These are phyloP conservation scores for Watersipora subatra DNA, from an alignment of 1,140 invertebrate species.

Conservation along the genomic window DNA sequence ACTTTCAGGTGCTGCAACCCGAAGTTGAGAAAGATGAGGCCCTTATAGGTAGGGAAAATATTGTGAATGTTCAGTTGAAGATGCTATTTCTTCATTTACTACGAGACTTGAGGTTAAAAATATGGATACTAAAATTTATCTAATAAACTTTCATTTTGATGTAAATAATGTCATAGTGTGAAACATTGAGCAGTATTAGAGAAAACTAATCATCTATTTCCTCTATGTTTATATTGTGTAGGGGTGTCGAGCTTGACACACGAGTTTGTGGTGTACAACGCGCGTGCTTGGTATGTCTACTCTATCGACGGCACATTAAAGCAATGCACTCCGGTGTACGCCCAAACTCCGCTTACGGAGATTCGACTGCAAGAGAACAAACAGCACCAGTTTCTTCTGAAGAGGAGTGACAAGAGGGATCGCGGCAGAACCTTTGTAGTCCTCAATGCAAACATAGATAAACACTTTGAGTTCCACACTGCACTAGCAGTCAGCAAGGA, in stretches of 20 bases:
- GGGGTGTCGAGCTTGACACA: constrained; percentile 16
- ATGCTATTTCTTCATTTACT: no score
- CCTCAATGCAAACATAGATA: constrained; percentile 31
- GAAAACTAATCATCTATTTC: no score
- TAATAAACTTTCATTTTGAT: no score
- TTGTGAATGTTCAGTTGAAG: no score
- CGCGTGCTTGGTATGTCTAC: constrained; percentile 27
- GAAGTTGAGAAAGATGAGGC: constrained; percentile 46
- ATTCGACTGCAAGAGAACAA: constrained; percentile 11
- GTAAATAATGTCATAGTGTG: no score
- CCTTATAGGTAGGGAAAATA: constrained; percentile 23
- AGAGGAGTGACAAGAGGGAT: constrained; percentile 17
- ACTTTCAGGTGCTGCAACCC: constrained; percentile 63
- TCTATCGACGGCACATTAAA: constrained; percentile 18
- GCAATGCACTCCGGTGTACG: neutral
- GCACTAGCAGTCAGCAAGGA: constrained; percentile 45
- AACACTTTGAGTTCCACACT: constrained; percentile 60
- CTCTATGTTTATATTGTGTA: no score
- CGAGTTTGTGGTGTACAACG: constrained; percentile 29
- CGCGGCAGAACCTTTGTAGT: constrained; percentile 31
- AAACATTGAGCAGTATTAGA: no score
- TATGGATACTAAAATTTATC: no score
- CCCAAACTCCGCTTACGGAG: constrained; percentile 9
- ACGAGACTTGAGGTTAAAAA: no score
- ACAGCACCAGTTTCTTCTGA: neutral